Evolutionary conservation across 23 tunicate species (phyloP), one percentile per base, ranked within the genome.

Genomic region (Ciona savignyi): DNA sequence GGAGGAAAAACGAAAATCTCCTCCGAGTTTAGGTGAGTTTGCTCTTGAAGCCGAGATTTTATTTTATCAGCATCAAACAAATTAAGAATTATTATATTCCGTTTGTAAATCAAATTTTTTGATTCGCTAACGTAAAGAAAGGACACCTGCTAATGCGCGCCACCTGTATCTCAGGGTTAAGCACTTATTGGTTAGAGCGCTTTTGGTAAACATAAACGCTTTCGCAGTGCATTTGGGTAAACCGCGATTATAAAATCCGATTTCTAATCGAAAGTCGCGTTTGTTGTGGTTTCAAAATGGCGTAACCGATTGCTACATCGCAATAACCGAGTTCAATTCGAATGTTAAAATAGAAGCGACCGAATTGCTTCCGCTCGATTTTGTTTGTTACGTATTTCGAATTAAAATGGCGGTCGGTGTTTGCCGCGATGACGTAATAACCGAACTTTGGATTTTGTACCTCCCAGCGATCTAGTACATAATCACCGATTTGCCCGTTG

Each of bases 241-340:
- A n/a, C n/a, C n/a, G n/a, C n/a, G n/a, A n/a, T n/a, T n/a, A n/a
- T n/a, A n/a, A n/a, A n/a, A n/a, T n/a, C n/a, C n/a, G n/a, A n/a
- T n/a, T n/a, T n/a, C n/a, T n/a, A n/a, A n/a, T n/a, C n/a, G n/a
- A n/a, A n/a, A n/a, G n/a, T n/a, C n/a, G n/a, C n/a, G n/a, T n/a
- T n/a, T n/a, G n/a, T n/a, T n/a, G n/a, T n/a, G n/a, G n/a, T 42
- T 42, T 42, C 56, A 42, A 42, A 42, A 42, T 42, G 56, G 56
- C 56, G 56, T 15, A 9, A 15, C 15, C 56, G 56, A 42, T 15
- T 42, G 56, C 11, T 42, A 42, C 56, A 15, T 42, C 56, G n/a
- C n/a, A n/a, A 42, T 42, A 42, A 42, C 9, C n/a, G n/a, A n/a
- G n/a, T n/a, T 42, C 56, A 42, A 42, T 42, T 42, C 56, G 15